Base-by-base conservation (phyloP, 2,797 vertebrate genomes). In the Neosalanx taihuensis region DNA sequence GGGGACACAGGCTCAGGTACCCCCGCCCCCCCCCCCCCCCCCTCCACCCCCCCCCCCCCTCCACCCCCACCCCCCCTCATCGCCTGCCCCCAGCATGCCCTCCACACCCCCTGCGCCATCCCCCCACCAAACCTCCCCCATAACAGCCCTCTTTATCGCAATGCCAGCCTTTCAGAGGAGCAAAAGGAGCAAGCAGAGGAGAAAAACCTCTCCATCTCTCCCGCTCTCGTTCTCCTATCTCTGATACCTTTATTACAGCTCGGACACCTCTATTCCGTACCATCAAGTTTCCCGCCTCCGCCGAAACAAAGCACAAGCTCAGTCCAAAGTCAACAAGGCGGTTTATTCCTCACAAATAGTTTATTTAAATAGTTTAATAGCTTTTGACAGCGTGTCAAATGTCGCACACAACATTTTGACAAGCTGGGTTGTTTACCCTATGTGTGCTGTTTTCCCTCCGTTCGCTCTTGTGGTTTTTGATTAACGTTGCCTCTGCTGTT, bases 141-240 rank as follows among this genome's bases (percentile, higher is more conserved):
- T 83, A 82, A 83, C 76, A 60, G 67, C 70, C 65, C 59, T 75
- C 79, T 82, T 84, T 85, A 82, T 85, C 74, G 76, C 29, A 7
- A 61, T 80, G 83, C 83, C 85, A 84, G 73, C 30, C 69, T 64
- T 30, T 56, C 33, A 62, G 51, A 72, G 64, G n/a, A n/a, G n/a
- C n/a, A n/a, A n/a, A n/a, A n/a, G n/a, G n/a, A n/a, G n/a, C n/a
- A n/a, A n/a, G 51, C 13, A 3, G 18, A 56, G 18, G 4, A 17
- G 18, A 17, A 56, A 17, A 17, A 17, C 51, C 51, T 56, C 51
- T 56, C 51, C 18, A 7, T 17, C 51, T 56, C 51, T 56, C 51
- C n/a, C 51, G 18, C 51, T 56, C 18, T n/a, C 49, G 5, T n/a
- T n/a, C 18, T n/a, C 18, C 62, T 2, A 9, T 60, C 58, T 56